These are phyloP conservation scores for Whitmania pigra DNA, from an alignment of 1,140 invertebrate species.

Conservation along the genomic window DNA sequence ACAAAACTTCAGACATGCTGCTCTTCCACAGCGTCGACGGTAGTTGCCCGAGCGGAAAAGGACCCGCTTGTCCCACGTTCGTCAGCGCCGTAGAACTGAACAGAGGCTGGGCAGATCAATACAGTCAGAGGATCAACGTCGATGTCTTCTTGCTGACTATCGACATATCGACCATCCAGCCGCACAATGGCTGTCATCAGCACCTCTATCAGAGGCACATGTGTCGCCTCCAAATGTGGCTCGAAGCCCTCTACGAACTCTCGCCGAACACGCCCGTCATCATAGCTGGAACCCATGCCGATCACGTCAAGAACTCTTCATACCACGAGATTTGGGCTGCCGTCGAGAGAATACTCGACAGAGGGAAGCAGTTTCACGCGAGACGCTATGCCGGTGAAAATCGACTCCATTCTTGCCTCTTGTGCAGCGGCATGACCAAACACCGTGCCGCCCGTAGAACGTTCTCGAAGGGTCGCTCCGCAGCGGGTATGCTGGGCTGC, in stretches of 20 bases:
- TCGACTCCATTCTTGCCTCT: slow-evolving; percentile 15
- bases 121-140: slow-evolving; percentile 21
- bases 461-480: slow-evolving; percentile 19
- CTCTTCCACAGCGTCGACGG: slow-evolving; percentile 1
- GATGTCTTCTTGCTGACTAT: slow-evolving; percentile 23
- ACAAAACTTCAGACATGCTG: background rate
- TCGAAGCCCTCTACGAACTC: slow-evolving; percentile 23
- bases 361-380: slow-evolving; percentile 17
- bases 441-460: slow-evolving; percentile 11
- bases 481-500: slow-evolving; percentile 20
- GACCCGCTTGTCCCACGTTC: slow-evolving; percentile 4
- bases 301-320: slow-evolving; percentile 22
- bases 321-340: slow-evolving; percentile 20
- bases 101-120: slow-evolving; percentile 21
- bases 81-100: slow-evolving; percentile 23
- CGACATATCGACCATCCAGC: slow-evolving; percentile 23
- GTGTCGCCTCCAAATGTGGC: slow-evolving; percentile 25
- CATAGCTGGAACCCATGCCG: slow-evolving; percentile 24
- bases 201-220: slow-evolving; percentile 25
- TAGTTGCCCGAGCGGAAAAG: background rate
- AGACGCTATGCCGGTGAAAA: slow-evolving; percentile 19
- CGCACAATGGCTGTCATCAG: slow-evolving; percentile 23
- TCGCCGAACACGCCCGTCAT: slow-evolving; percentile 24
- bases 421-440: slow-evolving; percentile 15
- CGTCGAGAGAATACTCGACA: slow-evolving; percentile 19